Evolutionary conservation across 2,888 invertebrate genomes (phyloP).

Genomic region (Gastrophysa polygoni): DNA sequence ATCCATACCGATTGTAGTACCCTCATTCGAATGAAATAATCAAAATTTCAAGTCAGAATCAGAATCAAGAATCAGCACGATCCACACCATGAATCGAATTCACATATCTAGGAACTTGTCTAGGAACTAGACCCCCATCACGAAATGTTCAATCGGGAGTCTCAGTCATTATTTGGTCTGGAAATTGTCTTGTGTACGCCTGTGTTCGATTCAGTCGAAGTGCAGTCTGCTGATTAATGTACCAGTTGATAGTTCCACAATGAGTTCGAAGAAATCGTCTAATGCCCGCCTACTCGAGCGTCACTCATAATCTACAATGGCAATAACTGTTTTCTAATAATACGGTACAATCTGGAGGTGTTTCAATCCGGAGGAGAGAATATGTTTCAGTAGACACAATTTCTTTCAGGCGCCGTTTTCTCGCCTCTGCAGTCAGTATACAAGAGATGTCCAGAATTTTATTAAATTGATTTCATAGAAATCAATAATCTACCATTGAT

Average conservation of each 20-base stretch:
- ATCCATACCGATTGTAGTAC: too few relatives aligned
- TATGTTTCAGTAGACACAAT: neutral
- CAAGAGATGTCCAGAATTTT: too few relatives aligned
- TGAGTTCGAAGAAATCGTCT: conserved; percentile 8
- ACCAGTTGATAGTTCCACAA: conserved; percentile 1
- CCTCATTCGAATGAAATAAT: too few relatives aligned
- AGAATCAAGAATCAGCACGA: too few relatives aligned
- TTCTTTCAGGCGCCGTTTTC: neutral
- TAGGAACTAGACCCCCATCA: too few relatives aligned
- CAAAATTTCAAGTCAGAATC: too few relatives aligned
- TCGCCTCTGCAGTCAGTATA: neutral
- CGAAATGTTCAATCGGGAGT: too few relatives aligned
- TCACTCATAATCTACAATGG: conserved; percentile 11
- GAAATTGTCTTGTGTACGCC: neutral
- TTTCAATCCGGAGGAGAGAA: neutral
- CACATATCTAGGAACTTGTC: too few relatives aligned
- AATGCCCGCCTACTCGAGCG: conserved; percentile 3
- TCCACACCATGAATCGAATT: too few relatives aligned
- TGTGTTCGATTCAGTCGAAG: neutral
- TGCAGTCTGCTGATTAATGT: neutral
- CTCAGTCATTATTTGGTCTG: neutral
- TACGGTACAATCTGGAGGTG: neutral
- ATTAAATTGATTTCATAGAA: too few relatives aligned
- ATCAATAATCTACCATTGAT: too few relatives aligned
- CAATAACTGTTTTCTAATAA: conserved; percentile 11